Base-by-base conservation (phyloP, 1,140 invertebrate species). In the Stenopsyche tienmushanensis region DNA sequence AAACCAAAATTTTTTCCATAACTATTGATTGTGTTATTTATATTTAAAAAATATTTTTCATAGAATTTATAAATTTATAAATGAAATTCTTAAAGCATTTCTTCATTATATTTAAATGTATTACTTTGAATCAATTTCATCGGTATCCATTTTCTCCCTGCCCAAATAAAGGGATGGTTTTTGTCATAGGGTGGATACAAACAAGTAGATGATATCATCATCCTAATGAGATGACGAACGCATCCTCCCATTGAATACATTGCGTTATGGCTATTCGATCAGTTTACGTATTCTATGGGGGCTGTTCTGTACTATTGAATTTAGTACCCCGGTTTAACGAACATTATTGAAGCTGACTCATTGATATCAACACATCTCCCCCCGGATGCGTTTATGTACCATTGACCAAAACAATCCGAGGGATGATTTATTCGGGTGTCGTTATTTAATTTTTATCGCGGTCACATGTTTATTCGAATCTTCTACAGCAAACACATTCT, bases 181-280 rank as follows among this genome's bases (percentile, higher is more conserved):
- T 42, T 42, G n/a, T 23, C 3, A 20, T 18, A 20, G 47, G 47
- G 3, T 18, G 29, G 13, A 34, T 34, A 34, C 29, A 34, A 49
- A 49, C 17, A 21, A 49, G 47, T 18, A 10, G 50, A 55, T 62
- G 65, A 62, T 62, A 67, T 67, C 58, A 67, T 62, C 65, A 59
- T 34, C 7, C 59, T 67, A 67, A 67, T 67, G 59, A 67, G 64
- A 52, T 55, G 58, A 57, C 39, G 26, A n/a, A 54, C 52, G 39
- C 25, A 8, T 2, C 29, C 13, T 39, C 34, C 21, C 41, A 18
- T 15, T 44, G 20, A 24, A 20, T 10, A 42, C 34, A 66, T 62
- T 62, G 59, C 65, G 65, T 67, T 67, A 63, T 67, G 42, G 41
- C 25, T 45, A 67, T 67, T 57, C 58, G 49, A 67, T 67, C 64